Conservation (phyloP, 2,888 invertebrate species). For the Chloroclysta siterata region DNA sequence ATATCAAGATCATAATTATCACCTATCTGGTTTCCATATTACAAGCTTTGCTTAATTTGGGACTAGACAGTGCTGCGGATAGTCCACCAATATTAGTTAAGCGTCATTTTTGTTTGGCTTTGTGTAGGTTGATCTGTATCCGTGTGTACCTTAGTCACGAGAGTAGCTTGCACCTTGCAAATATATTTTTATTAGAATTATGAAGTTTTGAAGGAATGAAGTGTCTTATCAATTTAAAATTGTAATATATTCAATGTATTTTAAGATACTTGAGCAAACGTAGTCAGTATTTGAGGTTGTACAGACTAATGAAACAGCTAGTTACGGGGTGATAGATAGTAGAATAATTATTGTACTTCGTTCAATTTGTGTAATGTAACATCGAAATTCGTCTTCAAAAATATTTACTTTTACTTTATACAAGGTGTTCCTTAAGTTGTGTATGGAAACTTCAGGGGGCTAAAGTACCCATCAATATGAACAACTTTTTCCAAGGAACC, state of each 20-base stretch:
- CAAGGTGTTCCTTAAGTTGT: too few relatives aligned
- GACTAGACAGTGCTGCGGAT: too few relatives aligned
- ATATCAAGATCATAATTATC: too few relatives aligned
- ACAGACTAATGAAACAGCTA: constrained; percentile 11
- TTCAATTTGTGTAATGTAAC: constrained; percentile 1
- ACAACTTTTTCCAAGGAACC: too few relatives aligned
- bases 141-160: constrained; percentile 35
- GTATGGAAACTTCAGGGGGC: too few relatives aligned
- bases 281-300: constrained; percentile 30
- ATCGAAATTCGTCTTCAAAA: constrained; percentile 24
- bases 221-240: constrained; percentile 16
- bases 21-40: too few relatives aligned
- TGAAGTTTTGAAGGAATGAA: constrained; percentile 1
- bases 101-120: too few relatives aligned
- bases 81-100: too few relatives aligned
- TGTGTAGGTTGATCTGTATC: too few relatives aligned
- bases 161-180: constrained; percentile 27
- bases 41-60: too few relatives aligned
- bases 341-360: neutral
- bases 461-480: too few relatives aligned
- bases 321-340: neutral
- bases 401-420: neutral
- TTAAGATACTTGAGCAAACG: constrained; percentile 8
- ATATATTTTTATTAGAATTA: constrained; percentile 18
- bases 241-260: constrained; percentile 10